Base-by-base conservation (phyloP, 1,140 invertebrate species). In the Cyrtorhinus lividipennis region DNA sequence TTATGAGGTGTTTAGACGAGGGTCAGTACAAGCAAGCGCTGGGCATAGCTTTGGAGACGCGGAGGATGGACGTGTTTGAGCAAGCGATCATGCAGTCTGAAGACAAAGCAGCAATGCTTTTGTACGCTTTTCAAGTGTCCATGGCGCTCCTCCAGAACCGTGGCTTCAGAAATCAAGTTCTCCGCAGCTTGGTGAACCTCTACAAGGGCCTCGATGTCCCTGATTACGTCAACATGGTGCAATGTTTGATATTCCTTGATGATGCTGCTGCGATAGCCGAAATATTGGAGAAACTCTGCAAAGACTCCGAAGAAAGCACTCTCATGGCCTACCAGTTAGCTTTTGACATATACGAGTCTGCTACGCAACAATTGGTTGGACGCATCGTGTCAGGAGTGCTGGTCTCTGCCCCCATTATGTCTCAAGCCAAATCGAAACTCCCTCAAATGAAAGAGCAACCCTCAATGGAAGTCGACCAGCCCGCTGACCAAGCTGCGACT, bases 271-370 rank as follows among this genome's bases (percentile, higher is more conserved):
- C 90, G 23, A 91, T 96, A 0, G 93, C 93, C 12, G 85, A 92
- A 72, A 85, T 97, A 66, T 75, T 98, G 0, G 91, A 95, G 67
- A 90, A 87, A 76, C 76, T 97, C 0, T 88, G 87, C 48, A 83
- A 87, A 74, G 85, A 83, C 1, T 81, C 84, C 18, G 83, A 90
- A 67, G 86, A 87, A 73, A 79, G 74, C 67, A 76, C 78, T 27
- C 71, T 98, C 2, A 98, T 98, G 92, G 95, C 92, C 0, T 98
- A 96, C 76, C 96, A 99, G 79, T 98, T 99, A 69, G 94, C 87
- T 0, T 99, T 99, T 79, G 96, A 99, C 81, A 79, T 99, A 65
- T 99, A 99, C 71, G 96, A 99, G 75, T 97, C 92, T 64, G 96
- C 95, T 0, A 98, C 95, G 0, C 97, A 99, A 76, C 93, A 98